Base-by-base conservation (phyloP, 2,113 vertebrate genomes). In the Osmerus mordax region DNA sequence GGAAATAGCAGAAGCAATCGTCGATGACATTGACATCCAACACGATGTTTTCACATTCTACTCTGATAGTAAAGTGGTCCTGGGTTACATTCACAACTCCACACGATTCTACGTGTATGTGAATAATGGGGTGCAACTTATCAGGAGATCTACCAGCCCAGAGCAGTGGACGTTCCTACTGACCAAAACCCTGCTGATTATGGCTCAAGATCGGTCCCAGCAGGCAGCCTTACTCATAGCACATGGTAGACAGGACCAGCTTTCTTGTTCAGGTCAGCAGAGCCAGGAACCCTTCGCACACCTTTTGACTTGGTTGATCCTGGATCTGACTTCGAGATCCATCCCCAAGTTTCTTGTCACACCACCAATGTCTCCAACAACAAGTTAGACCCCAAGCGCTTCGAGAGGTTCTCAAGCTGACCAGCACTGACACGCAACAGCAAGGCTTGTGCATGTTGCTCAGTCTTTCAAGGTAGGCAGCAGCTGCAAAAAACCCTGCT, bases 121-220 rank as follows among this genome's bases (percentile, higher is more conserved):
- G n/a, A 59, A 59, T 59, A 23, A 59, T 21, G 1, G 21, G 56
- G 18, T 23, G 56, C 56, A 59, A 59, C 7, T 19, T 59, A 21
- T 59, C 56, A 59, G 56, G 7, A 59, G 56, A 59, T 59, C 56
- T 16, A 59, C n/a, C 56, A 59, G 11, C 56, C 56, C 56, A 59
- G 56, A 12, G n/a, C 19, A 59, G 56, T 59, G 8, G 18, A 59
- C n/a, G 56, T 59, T 8, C 56, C 56, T 21, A 59, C 56, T 59
- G n/a, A 59, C 4, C 4, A 59, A 0, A 19, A 59, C 3, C 56
- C 56, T 59, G 56, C 19, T 59, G 56, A 59, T 19, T 15, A 21
- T 59, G 56, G 25, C 25, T 25, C 25, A 25, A 25, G 25, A 25
- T 25, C 19, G 18, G n/a, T 59, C 16, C 19, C n/a, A 59, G 8